Evolutionary conservation across 2,797 vertebrate genomes (phyloP), one percentile per base, ranked within the genome.

Genomic region (Xiphorhynchus erythropygius): DNA sequence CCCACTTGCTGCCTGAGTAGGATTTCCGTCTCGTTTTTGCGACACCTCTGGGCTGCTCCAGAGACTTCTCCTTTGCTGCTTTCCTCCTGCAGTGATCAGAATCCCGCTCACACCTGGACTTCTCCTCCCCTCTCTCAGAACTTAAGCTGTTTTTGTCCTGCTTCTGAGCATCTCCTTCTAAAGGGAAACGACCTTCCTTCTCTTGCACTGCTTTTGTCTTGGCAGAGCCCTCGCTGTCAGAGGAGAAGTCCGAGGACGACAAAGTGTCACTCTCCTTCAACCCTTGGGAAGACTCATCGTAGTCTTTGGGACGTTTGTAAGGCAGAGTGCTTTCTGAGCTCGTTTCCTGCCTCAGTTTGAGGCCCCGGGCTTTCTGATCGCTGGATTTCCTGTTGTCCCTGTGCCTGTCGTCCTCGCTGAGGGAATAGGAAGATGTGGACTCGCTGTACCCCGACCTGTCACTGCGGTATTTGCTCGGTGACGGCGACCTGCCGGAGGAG

Each of bases 371-470:
- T 47, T 98, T 98, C 27, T 97, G 98, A 64, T 98, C 96, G 7
- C 86, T 91, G 32, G 92, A 73, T 42, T 94, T 97, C 46, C 97
- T 90, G 89, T 97, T 96, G 55, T 25, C 76, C 90, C 74, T 96
- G 25, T 57, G 91, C 18, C 93, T 91, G 30, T 97, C 95, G 4
- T 97, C 96, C 16, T 97, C 98, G 7, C 98, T 98, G 32, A 96
- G 92, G 32, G 98, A 99, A 56, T 97, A 98, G 42, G 97, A 98
- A 1, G 99, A 99, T 0, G 98, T 98, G 5, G 99, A 99, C 17
- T 97, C 98, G 41, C 98, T 99, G 84, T 84, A 97, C 8, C 97
- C 98, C 0, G 98, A 99, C 5, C 96, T 98, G 60, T 97, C 98
- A 39, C 98, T 99, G 60, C 64, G 95, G 87, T 97, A 98, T 39